Percentiles rank a stretch among this genome's conserved stretches.
Evolutionary conservation across 37 sponge, comb jelly and placozoan species (phyloP).

Genomic region (Ianthella basta): DNA sequence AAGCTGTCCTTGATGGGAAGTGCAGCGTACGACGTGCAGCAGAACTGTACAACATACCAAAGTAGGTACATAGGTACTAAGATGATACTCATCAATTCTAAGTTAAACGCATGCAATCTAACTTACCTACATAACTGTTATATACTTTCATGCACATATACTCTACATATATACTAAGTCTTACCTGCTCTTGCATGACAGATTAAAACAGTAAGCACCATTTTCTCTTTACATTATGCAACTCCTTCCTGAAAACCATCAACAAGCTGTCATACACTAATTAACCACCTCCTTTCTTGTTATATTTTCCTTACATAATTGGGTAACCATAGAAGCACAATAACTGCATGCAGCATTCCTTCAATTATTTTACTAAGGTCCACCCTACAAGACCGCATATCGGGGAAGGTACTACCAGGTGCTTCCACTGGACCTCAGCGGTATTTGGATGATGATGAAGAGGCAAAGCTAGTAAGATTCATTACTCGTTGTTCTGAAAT

Average conservation of each 20-base stretch:
- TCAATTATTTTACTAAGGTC: not conserved
- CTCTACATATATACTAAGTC: not conserved
- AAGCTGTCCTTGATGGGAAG: not conserved
- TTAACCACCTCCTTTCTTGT: not conserved
- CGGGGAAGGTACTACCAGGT: conserved; percentile 2
- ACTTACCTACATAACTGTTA: not conserved
- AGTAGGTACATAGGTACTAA: no score
- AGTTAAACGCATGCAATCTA: not conserved
- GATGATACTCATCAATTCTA: not conserved
- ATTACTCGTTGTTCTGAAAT: not conserved
- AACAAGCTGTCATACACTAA: conserved; percentile 2
- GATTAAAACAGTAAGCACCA: not conserved
- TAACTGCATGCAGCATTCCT: not conserved
- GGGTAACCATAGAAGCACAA: conserved; percentile 1
- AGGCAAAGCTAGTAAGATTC: not conserved
- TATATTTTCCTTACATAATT: not conserved
- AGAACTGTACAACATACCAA: not conserved
- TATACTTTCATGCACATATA: not conserved
- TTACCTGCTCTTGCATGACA: no score
- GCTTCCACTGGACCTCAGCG: conserved; percentile 2
- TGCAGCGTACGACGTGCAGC: not conserved
- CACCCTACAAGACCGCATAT: conserved; percentile 1
- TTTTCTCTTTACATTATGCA: not conserved
- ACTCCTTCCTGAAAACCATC: not conserved
- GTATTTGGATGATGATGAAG: not conserved